Base-by-base conservation (phyloP, 2,888 invertebrate species). In the Trichopoda pennipes region DNA sequence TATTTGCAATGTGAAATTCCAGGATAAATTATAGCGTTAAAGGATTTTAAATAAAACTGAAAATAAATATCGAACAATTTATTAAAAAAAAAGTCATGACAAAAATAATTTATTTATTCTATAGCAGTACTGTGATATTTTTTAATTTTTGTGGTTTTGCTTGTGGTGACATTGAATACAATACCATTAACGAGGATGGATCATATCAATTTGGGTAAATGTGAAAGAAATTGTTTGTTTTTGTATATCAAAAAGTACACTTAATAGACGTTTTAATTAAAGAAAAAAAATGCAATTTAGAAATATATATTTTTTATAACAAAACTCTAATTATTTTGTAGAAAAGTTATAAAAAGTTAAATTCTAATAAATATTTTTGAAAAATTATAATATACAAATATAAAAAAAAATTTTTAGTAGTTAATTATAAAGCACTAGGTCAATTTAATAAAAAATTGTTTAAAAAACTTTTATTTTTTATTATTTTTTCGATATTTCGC, bases 131-230 rank as follows among this genome's bases (percentile, higher is more conserved):
- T 75, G 75, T 82, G 79, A 72, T 82, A 72, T 28, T 82, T 38
- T 61, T 72, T 3, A 72, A 76, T 64, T 75, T 79, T 35, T 79
- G 49, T 72, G 19, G 35, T 42, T 64, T 81, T 47, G 38, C 44
- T 32, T 38, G 56, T n/a, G 51, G 88, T 75, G 91, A 90, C 64
- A 90, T 90, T 77, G 94, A 93, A 81, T 94, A 93, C 86, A 94
- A 95, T 86, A 92, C 93, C 77, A 92, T 94, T 49, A 93, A 94
- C 85, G 92, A 93, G 35, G 95, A 95, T 91, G 95, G 95, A 88
- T 95, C 95, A 21, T 96, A 93, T 87, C 93, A 94, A 89, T 95
- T 95, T 90, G 95, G 95, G 94, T 93, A 82, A 86, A 80, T 44
- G 4, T 28, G 49, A 49, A 77, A 56, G 61, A 58, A 6, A 63